Conservation (phyloP, 2,113 vertebrate genomes). For the Petrocephalus zakoni region DNA sequence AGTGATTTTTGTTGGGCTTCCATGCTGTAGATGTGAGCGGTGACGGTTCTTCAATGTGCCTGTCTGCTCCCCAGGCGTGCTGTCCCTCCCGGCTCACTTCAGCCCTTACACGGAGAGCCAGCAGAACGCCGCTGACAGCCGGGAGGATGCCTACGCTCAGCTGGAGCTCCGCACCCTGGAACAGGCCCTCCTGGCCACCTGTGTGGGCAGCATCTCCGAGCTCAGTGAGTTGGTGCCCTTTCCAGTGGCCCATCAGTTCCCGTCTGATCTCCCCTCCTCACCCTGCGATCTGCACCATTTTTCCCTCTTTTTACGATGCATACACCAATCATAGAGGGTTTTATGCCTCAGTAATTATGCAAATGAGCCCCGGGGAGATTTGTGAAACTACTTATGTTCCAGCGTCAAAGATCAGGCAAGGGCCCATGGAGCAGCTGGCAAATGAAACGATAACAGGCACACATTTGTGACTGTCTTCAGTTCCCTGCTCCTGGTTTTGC, state of each 20-base stretch:
- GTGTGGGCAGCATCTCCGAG: constrained; percentile 95
- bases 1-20: not conserved
- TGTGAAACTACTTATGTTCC: not conserved
- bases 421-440: not conserved
- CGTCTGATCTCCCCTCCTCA: not conserved
- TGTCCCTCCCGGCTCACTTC: constrained; percentile 92
- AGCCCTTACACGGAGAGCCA: constrained; percentile 86
- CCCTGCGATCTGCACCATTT: not conserved
- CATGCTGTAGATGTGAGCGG: not conserved
- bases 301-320: not conserved
- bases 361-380: not conserved
- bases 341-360: not conserved
- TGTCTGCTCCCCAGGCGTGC: constrained; percentile 67
- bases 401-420: not conserved
- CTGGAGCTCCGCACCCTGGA: constrained; percentile 95
- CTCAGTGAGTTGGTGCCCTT: constrained; percentile 76
- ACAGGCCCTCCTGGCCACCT: constrained; percentile 92
- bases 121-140: constrained; percentile 65
- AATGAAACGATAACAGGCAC: not conserved
- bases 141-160: constrained; percentile 86
- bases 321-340: not conserved
- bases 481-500: not conserved
- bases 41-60: not conserved
- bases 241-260: not conserved
- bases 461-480: not conserved